Evolutionary conservation across 2,888 invertebrate genomes (phyloP), one percentile per base, ranked within the genome.

Genomic region (Dicranocentrus wangi): DNA sequence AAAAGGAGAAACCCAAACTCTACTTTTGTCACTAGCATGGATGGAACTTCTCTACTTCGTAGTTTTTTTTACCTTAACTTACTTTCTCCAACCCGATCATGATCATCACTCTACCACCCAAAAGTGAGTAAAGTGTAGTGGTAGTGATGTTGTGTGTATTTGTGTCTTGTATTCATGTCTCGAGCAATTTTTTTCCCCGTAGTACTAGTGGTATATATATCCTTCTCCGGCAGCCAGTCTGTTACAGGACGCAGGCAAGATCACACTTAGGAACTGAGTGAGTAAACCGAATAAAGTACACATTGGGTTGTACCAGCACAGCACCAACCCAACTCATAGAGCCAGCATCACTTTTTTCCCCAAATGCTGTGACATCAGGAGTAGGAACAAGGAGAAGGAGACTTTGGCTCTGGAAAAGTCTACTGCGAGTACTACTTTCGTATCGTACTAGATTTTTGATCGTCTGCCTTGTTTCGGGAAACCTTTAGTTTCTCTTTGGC

Each of bases 401-500:
- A 47, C 47, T n/a, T n/a, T n/a, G n/a, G n/a, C n/a, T n/a, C n/a
- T n/a, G n/a, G n/a, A n/a, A n/a, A n/a, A n/a, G 15, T n/a, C 47
- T 32, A 7, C 32, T 32, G 10, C 32, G 32, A 10, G 5, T 3
- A 47, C 47, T n/a, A 5, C 47, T n/a, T 10, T 47, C 47, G 15
- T 10, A 47, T 47, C 47, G 47, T n/a, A 47, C 51, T 65, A 65
- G 65, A 66, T 19, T 66, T 75, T 75, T 75, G 55, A 55, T 25
- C 58, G 58, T 58, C 43, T 75, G 75, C 28, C 55, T 65, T 53
- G 10, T 17, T 60, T 68, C 66, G 75, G 66, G 25, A 58, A 66
- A 13, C 23, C 25, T 39, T 75, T 75, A 75, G 75, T 75, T 75
- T 66, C 58, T 27, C 75, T 75, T 58, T 75, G 60, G 66, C 75